A percentile compares a stretch with the other conserved stretches of the same genome.
phyloP scores from a whole-genome alignment of 2,888 invertebrate species.

The Drosophila fulvimacula region DNA sequence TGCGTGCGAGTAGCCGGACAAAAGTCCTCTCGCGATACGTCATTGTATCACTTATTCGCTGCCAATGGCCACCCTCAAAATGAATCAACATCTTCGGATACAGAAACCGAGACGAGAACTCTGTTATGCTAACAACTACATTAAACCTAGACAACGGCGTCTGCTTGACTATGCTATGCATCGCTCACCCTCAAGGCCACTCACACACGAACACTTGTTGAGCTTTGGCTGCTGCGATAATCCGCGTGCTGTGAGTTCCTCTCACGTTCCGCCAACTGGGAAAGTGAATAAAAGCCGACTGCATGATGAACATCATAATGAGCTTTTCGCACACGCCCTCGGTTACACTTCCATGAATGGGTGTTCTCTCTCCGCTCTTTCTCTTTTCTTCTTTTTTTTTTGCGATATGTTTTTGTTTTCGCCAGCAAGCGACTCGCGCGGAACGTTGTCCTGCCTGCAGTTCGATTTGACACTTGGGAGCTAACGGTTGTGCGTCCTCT shows the following conservation, averaged over 20 bases:
- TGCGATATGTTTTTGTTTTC: slow-evolving; percentile 29
- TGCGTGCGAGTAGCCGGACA: no score
- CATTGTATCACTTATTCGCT: slow-evolving; percentile 5
- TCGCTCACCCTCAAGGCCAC: slow-evolving; percentile 37
- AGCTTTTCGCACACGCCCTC: slow-evolving; percentile 35
- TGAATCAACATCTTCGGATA: background rate
- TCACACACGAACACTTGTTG: slow-evolving; percentile 40
- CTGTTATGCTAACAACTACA: slow-evolving; percentile 38
- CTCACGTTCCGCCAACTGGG: slow-evolving; percentile 25
- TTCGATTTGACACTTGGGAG: slow-evolving; percentile 51
- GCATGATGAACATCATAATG: slow-evolving; percentile 56
- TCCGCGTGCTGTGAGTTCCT: slow-evolving; percentile 8
- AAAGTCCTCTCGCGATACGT: background rate
- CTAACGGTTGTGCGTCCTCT: slow-evolving; percentile 34
- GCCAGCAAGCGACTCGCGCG: slow-evolving; percentile 4
- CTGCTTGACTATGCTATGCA: slow-evolving; percentile 24
- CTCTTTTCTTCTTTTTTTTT: background rate
- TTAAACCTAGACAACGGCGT: slow-evolving; percentile 18
- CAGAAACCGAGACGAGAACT: slow-evolving; percentile 1
- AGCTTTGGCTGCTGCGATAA: slow-evolving; percentile 34
- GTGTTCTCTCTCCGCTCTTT: slow-evolving; percentile 6
- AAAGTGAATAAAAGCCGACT: slow-evolving; percentile 1
- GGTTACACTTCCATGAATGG: slow-evolving; percentile 14
- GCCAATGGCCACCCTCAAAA: background rate
- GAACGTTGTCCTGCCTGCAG: slow-evolving; percentile 52